Base-by-base conservation (phyloP, 2,113 vertebrate genomes). In the Phasianus colchicus region DNA sequence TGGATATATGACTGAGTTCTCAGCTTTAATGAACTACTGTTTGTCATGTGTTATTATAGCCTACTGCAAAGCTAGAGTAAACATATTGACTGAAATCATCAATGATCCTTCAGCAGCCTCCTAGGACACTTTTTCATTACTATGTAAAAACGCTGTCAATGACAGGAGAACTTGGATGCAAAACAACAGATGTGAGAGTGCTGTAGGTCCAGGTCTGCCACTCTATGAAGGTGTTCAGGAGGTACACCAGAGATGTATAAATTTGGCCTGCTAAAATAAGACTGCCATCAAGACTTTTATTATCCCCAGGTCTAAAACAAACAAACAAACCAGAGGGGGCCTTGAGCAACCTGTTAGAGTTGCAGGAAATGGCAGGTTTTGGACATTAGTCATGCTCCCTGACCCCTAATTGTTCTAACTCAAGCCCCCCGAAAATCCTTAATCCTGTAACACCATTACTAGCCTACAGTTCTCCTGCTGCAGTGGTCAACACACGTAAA, bases 1-100 rank as follows among this genome's bases (percentile, higher is more conserved):
- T 67, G 66, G 88, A 83, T 88, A 80, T 45, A 84, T 38, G 50
- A 95, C 83, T 8, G 72, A 80, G 55, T 50, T 69, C 75, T 88
- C 88, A 60, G 72, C 72, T 83, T 77, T 74, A 93, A 71, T 30
- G 47, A 94, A 83, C 21, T 34, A 70, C 60, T n/a, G 55, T 11
- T n/a, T 58, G 55, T 58, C 55, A 45, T 3, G 10, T 61, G 42
- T 67, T 86, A 20, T 48, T 73, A 76, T 1, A 83, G 69, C 13
- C 60, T 74, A 38, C 69, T 67, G 76, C 50, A 55, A 91, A 77
- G 79, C 55, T 38, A 38, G 52, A 52, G 18, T 88, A 90, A 90
- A 83, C 19, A 42, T 1, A 2, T 42, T 32, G 42, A 50, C 60
- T 74, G 73, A 32, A 66, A 66, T 29, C 60, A 47, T 32, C 38